Base-by-base conservation (phyloP, 2,797 vertebrate species). In the Pteronotus mesoamericanus region DNA sequence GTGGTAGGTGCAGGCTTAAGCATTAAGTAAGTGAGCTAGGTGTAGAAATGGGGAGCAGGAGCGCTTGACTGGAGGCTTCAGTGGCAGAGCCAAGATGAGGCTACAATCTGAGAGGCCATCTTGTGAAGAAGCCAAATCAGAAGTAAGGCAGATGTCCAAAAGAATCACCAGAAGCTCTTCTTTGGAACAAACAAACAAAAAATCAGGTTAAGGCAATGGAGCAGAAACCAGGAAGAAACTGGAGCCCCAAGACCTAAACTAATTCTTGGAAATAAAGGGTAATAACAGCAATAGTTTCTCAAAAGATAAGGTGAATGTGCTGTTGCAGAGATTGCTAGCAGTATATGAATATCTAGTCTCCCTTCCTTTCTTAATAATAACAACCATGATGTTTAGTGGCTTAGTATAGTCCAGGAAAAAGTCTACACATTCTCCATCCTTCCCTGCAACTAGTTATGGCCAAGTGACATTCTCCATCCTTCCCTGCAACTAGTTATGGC, bases 121-220 rank as follows among this genome's bases (percentile, higher is more conserved):
- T 37, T 51, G 37, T 42, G 68, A 94, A 89, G 82, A 82, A 91
- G 44, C 64, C 92, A 93, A n/a, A 72, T 34, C 71, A 86, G 87
- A 68, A 89, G 32, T 55, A 82, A 89, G 44, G 42, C 24, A 48
- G 24, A 75, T 77, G 14, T 37, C 44, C 64, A 72, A 68, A 86
- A 72, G 53, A 86, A 83, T 89, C 55, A 79, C 15, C 39, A 75
- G n/a, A 29, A 53, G 19, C 72, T 83, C 26, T 86, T 24, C 80
- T 57, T 44, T 39, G 24, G 94, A 96, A 92, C 14, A 42, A 15
- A 55, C 77, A 79, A 80, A 37, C 22, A 79, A 57, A 15, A 77
- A 46, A n/a, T 61, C 61, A 68, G 18, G 42, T 69, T 69, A 48
- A 78, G 46, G 4, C 16, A 64, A 44, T 37, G 18, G 29, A 71